Percentiles rank a stretch among this genome's conserved stretches.
These are phyloP conservation scores for Unio pictorum DNA, from an alignment of 2,888 invertebrate species.

Conservation along the genomic window DNA sequence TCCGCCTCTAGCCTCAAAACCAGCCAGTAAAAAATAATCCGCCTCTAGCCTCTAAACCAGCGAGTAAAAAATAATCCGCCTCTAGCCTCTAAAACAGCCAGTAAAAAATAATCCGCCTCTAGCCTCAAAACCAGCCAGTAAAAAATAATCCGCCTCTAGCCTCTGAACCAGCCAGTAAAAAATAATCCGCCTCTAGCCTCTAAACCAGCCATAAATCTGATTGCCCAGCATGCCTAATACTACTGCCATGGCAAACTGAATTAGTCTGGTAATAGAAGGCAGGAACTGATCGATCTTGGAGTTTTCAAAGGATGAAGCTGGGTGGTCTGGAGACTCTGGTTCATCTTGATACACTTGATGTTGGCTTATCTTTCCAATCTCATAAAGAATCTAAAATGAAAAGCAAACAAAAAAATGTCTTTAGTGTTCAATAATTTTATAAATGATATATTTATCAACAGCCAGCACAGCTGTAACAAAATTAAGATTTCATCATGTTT, in stretches of 20 bases:
- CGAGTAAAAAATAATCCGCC: background rate
- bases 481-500: too few species aligned
- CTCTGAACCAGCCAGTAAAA: conserved; percentile 13
- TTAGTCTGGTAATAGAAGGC: conserved; percentile 20
- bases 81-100: conserved; percentile 25
- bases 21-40: conserved; percentile 4
- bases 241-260: conserved; percentile 12
- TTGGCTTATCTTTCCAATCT: conserved; percentile 48
- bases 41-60: conserved; percentile 13
- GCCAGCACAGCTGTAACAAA: too few species aligned
- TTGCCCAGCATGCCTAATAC: conserved; percentile 12
- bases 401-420: background rate
- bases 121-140: conserved; percentile 15
- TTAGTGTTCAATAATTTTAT: background rate
- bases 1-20: conserved; percentile 20
- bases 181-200: conserved; percentile 3
- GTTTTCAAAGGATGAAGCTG: conserved; percentile 16
- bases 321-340: conserved; percentile 40
- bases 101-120: too few species aligned
- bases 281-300: conserved; percentile 22
- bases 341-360: conserved; percentile 59
- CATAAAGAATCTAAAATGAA: conserved; percentile 36
- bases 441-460: too few species aligned
- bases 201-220: conserved; percentile 21
- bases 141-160: background rate